Percentiles rank a stretch among this genome's conserved stretches.
phyloP scores from a whole-genome alignment of 1,140 invertebrate species.

The Heliothis subflexa region DNA sequence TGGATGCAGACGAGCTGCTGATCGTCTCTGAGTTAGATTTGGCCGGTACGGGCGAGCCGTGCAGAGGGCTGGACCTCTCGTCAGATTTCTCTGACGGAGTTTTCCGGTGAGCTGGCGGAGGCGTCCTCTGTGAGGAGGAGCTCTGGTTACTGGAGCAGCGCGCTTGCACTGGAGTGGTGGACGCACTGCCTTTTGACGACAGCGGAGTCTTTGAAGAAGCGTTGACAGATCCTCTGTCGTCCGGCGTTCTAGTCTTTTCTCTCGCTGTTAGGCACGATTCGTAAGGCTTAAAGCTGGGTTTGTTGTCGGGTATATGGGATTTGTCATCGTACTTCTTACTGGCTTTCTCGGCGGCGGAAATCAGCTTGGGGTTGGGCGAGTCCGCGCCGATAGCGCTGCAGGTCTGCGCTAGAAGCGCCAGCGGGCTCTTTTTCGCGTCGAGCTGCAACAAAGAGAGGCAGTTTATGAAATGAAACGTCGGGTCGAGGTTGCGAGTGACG shows the following conservation, averaged over 20 bases:
- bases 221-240: conserved; percentile 85
- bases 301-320: conserved; percentile 85
- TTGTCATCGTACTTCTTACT: conserved; percentile 87
- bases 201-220: conserved; percentile 87
- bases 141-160: conserved; percentile 89
- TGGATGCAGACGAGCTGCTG: conserved; percentile 76
- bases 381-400: conserved; percentile 98
- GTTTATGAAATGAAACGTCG: conserved; percentile 85
- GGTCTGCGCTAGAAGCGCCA: conserved; percentile 96
- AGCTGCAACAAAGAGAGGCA: conserved; percentile 91
- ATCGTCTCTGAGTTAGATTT: conserved; percentile 81
- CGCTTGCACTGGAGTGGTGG: conserved; percentile 82
- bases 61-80: conserved; percentile 82
- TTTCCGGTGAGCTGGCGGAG: conserved; percentile 84
- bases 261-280: conserved; percentile 88
- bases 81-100: conserved; percentile 84
- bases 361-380: conserved; percentile 90
- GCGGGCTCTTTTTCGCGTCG: conserved; percentile 97
- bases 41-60: conserved; percentile 73
- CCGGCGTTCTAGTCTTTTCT: conserved; percentile 88
- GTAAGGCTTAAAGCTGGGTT: conserved; percentile 91
- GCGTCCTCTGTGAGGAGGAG: conserved; percentile 87
- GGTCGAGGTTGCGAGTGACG: conserved; percentile 80
- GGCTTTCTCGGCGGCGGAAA: conserved; percentile 89
- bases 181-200: conserved; percentile 82